Evolutionary conservation across 2,797 vertebrate species (phyloP).

Genomic region (Alauda arvensis): DNA sequence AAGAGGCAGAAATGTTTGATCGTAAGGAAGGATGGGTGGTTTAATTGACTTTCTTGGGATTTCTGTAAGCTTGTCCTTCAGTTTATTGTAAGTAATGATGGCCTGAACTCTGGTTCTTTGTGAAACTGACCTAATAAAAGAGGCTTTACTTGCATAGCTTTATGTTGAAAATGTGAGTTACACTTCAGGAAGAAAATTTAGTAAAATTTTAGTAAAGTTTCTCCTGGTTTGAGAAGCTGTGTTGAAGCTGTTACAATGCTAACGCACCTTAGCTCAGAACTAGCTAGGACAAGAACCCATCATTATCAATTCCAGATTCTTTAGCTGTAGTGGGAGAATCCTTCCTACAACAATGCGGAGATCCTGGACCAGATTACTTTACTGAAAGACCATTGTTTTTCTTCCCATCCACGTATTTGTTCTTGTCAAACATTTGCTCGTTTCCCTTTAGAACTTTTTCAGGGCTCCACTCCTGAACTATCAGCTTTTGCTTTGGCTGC

Average conservation of each 20-base stretch:
- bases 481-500: not conserved
- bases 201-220: not conserved
- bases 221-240: not conserved
- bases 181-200: not conserved
- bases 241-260: not conserved
- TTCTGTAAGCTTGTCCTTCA: not conserved
- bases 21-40: not conserved
- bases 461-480: not conserved
- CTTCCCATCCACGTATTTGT: not conserved
- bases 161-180: not conserved
- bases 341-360: not conserved
- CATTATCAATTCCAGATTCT: not conserved
- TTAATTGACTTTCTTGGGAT: not conserved
- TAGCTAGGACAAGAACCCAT: not conserved
- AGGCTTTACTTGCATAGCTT: not conserved
- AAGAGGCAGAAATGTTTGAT: not conserved
- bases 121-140: not conserved
- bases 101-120: not conserved
- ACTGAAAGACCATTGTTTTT: conserved; percentile 14
- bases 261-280: not conserved
- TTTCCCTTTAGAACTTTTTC: not conserved
- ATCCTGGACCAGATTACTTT: not conserved
- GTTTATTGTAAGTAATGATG: not conserved
- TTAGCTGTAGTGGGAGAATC: not conserved
- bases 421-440: conserved; percentile 28